Conservation (phyloP, 2,113 vertebrate species). For the Euleptes europaea region DNA sequence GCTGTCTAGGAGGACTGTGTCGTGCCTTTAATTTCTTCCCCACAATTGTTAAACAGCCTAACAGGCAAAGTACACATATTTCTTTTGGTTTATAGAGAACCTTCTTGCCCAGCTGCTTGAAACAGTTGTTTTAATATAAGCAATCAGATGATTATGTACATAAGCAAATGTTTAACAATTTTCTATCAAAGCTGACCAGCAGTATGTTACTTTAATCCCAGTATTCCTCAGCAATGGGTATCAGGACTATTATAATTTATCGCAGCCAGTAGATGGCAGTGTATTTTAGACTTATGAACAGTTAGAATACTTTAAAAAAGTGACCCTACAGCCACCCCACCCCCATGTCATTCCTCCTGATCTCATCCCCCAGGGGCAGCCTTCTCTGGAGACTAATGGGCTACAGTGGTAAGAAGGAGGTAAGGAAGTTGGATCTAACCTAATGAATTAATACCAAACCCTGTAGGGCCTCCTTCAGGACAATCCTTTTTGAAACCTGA, state of each 20-base stretch:
- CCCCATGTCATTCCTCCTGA: too few relatives aligned
- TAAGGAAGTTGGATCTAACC: too few relatives aligned
- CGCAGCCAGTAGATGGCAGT: background rate
- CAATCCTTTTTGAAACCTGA: too few relatives aligned
- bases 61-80: background rate
- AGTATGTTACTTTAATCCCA: background rate
- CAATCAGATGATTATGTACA: background rate
- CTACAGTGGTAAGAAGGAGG: too few relatives aligned
- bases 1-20: too few relatives aligned
- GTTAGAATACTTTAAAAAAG: background rate
- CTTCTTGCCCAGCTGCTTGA: background rate
- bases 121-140: background rate
- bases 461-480: background rate
- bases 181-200: background rate
- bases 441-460: too few relatives aligned
- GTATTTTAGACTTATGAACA: background rate
- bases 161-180: background rate
- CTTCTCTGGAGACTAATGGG: too few relatives aligned
- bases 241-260: background rate
- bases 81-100: background rate
- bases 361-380: too few relatives aligned
- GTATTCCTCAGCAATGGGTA: background rate
- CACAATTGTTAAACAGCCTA: background rate
- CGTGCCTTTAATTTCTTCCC: too few relatives aligned
- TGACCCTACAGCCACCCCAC: too few relatives aligned